Base-by-base conservation (phyloP, 1,140 invertebrate genomes). In the Helicoverpa zea region DNA sequence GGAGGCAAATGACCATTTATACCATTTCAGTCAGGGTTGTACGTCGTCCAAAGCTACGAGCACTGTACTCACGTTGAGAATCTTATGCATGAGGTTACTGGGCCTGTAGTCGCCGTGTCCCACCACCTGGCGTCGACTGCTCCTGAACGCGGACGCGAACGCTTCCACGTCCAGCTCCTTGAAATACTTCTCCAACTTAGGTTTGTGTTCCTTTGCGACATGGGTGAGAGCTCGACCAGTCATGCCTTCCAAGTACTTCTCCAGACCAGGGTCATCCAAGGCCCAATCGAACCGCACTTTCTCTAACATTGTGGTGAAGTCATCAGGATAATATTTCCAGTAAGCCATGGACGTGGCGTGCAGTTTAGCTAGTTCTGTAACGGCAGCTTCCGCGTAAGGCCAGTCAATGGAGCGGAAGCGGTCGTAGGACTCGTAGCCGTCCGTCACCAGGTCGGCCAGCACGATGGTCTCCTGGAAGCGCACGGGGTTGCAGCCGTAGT, bases 41-140 rank as follows among this genome's bases (percentile, higher is more conserved):
- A 43, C 9, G 35, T 43, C 5, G 4, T 9, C 1, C 35, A 68
- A 35, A 56, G 5, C 58, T 13, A 52, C 4, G 29, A 29, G 14
- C 12, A 63, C 16, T 18, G 0, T 51, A 75, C 29, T 74, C 18
- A 64, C 43, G 16, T 81, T 51, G 72, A 70, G 30, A 16, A 74
- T 51, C 59, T 75, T 84, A 18, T 84, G 72, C 84, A 87, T 84
- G 12, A 86, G 52, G 29, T 88, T 88, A 61, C 81, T 88, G 7
- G 79, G 56, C 54, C 83, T 80, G 43, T 64, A 88, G 52, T 87
- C 87, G 0, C 82, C 78, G 29, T 88, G 87, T 4, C 35, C 10
- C n/a, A 79, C 3, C 49, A 59, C 77, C n/a, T 13, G 29, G 13
- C 49, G 13, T 14, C 18, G 35, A 1, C 3, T 49, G 13, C 5